Conservation (phyloP, 2,797 vertebrate species). For the Pachyuromys duprasi region DNA sequence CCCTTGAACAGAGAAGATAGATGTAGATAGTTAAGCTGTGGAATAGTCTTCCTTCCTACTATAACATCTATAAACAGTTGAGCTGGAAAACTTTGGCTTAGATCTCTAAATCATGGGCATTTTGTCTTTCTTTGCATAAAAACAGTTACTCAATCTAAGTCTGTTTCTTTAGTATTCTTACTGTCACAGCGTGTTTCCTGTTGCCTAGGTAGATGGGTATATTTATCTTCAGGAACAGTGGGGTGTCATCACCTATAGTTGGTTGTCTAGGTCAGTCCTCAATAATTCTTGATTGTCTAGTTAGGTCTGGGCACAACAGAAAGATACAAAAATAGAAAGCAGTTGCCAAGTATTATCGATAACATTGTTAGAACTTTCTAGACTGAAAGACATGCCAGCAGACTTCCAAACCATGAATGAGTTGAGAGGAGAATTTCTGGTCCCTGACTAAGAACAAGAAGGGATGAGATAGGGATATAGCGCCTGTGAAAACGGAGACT, state of each 20-base stretch:
- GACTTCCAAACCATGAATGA: neutral
- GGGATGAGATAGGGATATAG: neutral
- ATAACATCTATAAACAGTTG: neutral
- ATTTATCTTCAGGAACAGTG: neutral
- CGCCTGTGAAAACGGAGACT: neutral
- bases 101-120: slow-evolving; percentile 2
- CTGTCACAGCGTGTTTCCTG: neutral
- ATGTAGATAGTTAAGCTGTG: neutral
- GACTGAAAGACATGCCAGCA: neutral
- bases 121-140: slow-evolving; percentile 52
- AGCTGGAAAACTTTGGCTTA: neutral
- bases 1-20: neutral
- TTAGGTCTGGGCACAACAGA: neutral
- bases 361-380: neutral
- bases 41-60: slow-evolving; percentile 4
- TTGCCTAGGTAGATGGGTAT: neutral
- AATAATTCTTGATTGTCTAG: neutral
- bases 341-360: neutral
- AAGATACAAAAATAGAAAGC: neutral
- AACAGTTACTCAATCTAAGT: slow-evolving; percentile 15
- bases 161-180: neutral
- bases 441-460: neutral
- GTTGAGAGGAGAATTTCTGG: neutral
- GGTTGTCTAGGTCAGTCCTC: neutral
- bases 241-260: neutral